Evolutionary conservation across 2,888 invertebrate species (phyloP), one percentile per base, ranked within the genome.

Genomic region (Ommatoiulus sabulosus): DNA sequence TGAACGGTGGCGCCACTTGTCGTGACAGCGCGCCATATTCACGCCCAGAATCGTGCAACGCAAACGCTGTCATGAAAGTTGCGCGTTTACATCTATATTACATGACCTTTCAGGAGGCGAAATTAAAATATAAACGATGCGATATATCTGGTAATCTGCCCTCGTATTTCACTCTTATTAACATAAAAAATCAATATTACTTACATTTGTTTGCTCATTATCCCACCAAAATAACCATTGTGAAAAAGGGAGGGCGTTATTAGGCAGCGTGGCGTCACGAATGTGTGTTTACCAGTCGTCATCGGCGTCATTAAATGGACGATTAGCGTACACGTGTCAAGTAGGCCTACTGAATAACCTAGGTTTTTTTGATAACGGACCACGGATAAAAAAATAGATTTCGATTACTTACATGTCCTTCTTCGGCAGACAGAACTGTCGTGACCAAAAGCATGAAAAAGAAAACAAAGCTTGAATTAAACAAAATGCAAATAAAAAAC

Each of bases 391-490:
- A n/a, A n/a, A 72, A 72, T 72, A 72, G 24, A 72, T 72, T 44
- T 44, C 20, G 85, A 85, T 85, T 85, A 85, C 85, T 85, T 85
- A 85, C 85, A 85, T 43, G 85, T 85, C 85, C 44, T 44, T 85
- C 85, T 85, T 85, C 85, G 85, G 85, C 85, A 44, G 85, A 85
- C n/a, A 85, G 85, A 46, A 46, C 85, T 85, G 85, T 85, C 46
- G 72, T 72, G 72, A 72, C 72, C 72, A 72, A 72, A 72, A 72
- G 20, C 72, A 72, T 72, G 72, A 72, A 72, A 72, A 72, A 72
- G 72, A 72, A 72, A 72, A 72, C 20, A 24, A 72, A 72, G 72
- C 72, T 72, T 72, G 72, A 72, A 72, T 72, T 72, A 72, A 72
- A 72, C 72, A 72, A 72, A 72, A 72, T 72, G 72, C 72, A 72